These are phyloP conservation scores for Corythornis leucogaster DNA, from an alignment of 2,797 vertebrate genomes.

Conservation along the genomic window DNA sequence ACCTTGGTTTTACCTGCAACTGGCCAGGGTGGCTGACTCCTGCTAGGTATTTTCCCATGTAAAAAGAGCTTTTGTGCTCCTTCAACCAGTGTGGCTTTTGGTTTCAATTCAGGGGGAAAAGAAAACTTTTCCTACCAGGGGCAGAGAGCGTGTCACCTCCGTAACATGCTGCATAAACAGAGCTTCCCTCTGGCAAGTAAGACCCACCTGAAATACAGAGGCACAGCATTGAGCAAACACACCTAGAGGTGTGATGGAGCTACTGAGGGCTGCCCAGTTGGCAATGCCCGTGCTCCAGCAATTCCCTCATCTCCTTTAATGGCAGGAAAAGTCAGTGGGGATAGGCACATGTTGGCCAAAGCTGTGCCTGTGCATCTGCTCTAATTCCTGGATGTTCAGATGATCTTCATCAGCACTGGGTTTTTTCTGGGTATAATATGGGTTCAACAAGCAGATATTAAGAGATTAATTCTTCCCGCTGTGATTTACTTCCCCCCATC, in stretches of 20 bases:
- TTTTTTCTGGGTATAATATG: background rate
- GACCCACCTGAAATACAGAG: conserved; percentile 47
- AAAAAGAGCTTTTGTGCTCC: conserved; percentile 35
- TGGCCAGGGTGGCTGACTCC: background rate
- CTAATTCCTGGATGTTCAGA: background rate
- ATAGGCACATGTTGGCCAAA: background rate
- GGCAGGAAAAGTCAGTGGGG: background rate
- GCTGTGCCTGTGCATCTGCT: background rate
- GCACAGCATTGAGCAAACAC: background rate
- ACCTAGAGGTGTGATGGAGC: background rate
- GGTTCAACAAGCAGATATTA: background rate
- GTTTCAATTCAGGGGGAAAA: conserved; percentile 36
- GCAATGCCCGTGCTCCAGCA: background rate
- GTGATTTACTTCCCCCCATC: background rate
- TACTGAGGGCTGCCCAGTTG: background rate
- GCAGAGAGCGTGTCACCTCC: conserved; percentile 47
- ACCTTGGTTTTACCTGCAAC: background rate
- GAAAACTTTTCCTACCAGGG: conserved; percentile 28
- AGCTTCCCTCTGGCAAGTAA: conserved; percentile 33
- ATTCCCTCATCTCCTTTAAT: background rate
- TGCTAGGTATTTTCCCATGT: background rate
- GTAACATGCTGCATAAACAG: conserved; percentile 57
- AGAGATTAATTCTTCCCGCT: background rate
- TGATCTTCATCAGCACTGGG: background rate
- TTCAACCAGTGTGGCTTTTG: conserved; percentile 24